phyloP scores from a whole-genome alignment of 2,113 vertebrate species.

The Solea solea region DNA sequence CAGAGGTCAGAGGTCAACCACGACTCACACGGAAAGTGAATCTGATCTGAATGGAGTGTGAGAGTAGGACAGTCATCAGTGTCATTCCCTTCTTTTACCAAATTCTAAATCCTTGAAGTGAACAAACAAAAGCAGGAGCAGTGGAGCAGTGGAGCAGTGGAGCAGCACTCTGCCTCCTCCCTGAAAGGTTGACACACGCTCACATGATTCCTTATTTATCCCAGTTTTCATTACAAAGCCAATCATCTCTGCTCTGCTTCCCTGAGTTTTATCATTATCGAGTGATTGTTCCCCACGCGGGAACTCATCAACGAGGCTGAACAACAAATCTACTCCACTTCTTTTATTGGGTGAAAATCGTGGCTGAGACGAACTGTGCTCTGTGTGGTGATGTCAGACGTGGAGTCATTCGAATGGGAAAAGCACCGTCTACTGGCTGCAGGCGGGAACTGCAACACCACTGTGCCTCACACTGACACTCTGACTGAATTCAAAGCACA shows the following conservation, averaged over 20 bases:
- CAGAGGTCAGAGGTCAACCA: constrained; percentile 57
- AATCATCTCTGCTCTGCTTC: constrained; percentile 73
- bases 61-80: constrained; percentile 25
- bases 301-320: constrained; percentile 76
- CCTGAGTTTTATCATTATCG: constrained; percentile 72
- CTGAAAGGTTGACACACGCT: constrained; percentile 45
- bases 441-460: constrained; percentile 48
- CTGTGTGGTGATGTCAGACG: constrained; percentile 4
- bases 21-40: constrained; percentile 51
- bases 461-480: neutral
- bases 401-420: constrained; percentile 65
- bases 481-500: too few species aligned
- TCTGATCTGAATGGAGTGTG: constrained; percentile 15
- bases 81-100: constrained; percentile 27
- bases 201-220: constrained; percentile 60
- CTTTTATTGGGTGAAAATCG: constrained; percentile 55
- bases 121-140: constrained; percentile 48
- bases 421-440: constrained; percentile 76
- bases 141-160: neutral
- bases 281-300: constrained; percentile 56
- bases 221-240: constrained; percentile 69
- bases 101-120: constrained; percentile 26
- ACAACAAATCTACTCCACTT: constrained; percentile 60
- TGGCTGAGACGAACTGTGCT: constrained; percentile 43
- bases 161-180: constrained; percentile 1